Conservation (phyloP, 1,140 invertebrate genomes). For the Calephelis virginiensis region DNA sequence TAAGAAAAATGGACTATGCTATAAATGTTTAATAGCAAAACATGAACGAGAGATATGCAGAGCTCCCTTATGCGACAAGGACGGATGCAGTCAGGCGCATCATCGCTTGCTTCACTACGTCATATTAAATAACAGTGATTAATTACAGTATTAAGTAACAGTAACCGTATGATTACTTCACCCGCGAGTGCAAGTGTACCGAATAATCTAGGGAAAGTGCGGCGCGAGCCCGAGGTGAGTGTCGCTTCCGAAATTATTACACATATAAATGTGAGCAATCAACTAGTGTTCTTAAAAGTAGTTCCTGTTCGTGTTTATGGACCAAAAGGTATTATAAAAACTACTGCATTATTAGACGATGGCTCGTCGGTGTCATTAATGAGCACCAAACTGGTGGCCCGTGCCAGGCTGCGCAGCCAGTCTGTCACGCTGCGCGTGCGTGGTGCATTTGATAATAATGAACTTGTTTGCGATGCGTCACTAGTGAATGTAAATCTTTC, state of each 20-base stretch:
- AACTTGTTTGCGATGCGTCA: neutral
- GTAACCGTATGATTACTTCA: neutral
- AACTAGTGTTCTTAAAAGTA: conserved; percentile 13
- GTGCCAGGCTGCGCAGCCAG: neutral
- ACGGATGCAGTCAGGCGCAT: conserved; percentile 31
- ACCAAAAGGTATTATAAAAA: neutral
- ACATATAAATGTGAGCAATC: conserved; percentile 7
- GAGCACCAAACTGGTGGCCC: neutral
- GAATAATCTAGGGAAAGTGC: neutral
- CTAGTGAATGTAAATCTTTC: neutral
- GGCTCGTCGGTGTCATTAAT: neutral
- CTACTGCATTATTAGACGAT: neutral
- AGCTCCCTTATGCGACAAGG: conserved; percentile 27
- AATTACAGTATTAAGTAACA: neutral
- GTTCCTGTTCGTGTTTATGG: neutral
- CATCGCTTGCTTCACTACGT: conserved; percentile 32
- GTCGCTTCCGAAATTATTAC: conserved; percentile 21
- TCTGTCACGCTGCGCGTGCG: neutral
- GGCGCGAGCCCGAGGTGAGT: neutral
- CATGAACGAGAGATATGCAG: conserved; percentile 26
- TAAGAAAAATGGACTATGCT: conserved; percentile 22
- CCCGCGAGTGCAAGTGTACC: neutral
- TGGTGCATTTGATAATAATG: neutral
- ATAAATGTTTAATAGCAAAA: conserved; percentile 29
- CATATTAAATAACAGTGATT: neutral